Conservation (phyloP, 2,797 vertebrate species). For the Merluccius polli region DNA sequence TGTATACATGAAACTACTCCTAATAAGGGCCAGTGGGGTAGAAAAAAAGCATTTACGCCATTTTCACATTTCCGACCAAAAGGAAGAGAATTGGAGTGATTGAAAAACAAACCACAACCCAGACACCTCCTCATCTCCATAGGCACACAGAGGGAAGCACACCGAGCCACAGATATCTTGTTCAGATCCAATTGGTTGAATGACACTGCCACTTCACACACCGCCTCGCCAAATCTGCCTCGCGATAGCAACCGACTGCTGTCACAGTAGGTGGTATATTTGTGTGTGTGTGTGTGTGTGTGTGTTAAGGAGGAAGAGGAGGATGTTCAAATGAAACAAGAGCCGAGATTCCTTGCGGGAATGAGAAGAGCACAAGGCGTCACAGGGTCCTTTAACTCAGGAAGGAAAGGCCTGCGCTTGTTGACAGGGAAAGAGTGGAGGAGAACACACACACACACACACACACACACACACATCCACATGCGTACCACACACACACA, state of each 20-base stretch:
- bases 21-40: too few species aligned
- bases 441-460: conserved; percentile 18
- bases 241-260: not conserved
- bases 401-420: conserved; percentile 50
- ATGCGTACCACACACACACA: conserved; percentile 3
- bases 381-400: conserved; percentile 44
- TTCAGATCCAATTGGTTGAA: not conserved
- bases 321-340: conserved; percentile 33
- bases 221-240: not conserved
- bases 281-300: conserved; percentile 12
- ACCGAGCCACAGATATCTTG: too few species aligned
- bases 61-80: not conserved
- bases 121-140: too few species aligned
- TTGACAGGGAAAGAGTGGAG: conserved; percentile 46
- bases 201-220: not conserved
- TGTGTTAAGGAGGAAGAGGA: not conserved
- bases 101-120: too few species aligned
- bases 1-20: too few species aligned
- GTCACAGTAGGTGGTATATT: not conserved
- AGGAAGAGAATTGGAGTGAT: not conserved
- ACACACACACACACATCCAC: conserved; percentile 7
- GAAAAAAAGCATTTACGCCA: too few species aligned
- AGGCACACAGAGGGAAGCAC: too few species aligned
- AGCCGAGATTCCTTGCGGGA: conserved; percentile 44
- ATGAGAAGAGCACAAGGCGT: conserved; percentile 30